Evolutionary conservation across 2,797 vertebrate species (phyloP).

Genomic region (Poeciliopsis infans): DNA sequence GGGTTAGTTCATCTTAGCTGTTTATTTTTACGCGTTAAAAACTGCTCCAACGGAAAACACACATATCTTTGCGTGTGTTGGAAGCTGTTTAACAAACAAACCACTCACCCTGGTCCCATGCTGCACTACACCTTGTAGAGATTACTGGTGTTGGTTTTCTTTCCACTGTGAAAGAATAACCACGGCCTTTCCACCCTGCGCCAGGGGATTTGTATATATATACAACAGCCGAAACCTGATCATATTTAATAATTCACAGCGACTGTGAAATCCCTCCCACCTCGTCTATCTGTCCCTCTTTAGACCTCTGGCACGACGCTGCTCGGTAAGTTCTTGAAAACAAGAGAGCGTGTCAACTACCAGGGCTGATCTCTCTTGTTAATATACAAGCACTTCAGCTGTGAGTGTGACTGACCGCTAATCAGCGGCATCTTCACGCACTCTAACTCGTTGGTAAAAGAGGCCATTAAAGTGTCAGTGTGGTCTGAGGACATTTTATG

Average conservation of each 20-base stretch:
- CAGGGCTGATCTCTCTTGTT: conserved; percentile 20
- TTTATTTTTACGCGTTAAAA: not conserved
- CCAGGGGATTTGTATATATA: conserved; percentile 46
- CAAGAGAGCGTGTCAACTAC: conserved; percentile 52
- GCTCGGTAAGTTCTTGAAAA: conserved; percentile 72
- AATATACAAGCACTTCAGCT: conserved; percentile 31
- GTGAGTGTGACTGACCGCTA: not conserved
- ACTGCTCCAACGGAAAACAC: not conserved
- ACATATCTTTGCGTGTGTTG: conserved; percentile 16
- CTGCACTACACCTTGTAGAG: conserved; percentile 62
- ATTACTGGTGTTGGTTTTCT: conserved; percentile 83
- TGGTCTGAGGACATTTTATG: conserved; percentile 58
- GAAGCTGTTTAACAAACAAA: conserved; percentile 22
- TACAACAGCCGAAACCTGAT: conserved; percentile 73
- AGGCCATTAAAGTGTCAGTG: conserved; percentile 30
- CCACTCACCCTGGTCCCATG: conserved; percentile 22
- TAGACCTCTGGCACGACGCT: conserved; percentile 74
- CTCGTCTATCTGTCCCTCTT: conserved; percentile 67
- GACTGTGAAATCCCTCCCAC: conserved; percentile 73
- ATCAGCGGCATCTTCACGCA: not conserved
- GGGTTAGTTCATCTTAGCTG: not conserved
- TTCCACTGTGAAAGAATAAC: conserved; percentile 80
- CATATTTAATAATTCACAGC: conserved; percentile 79
- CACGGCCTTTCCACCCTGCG: conserved; percentile 37
- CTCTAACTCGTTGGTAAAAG: not conserved